phyloP scores from a whole-genome alignment of 2,888 invertebrate species.

The Thelaira solivaga region DNA sequence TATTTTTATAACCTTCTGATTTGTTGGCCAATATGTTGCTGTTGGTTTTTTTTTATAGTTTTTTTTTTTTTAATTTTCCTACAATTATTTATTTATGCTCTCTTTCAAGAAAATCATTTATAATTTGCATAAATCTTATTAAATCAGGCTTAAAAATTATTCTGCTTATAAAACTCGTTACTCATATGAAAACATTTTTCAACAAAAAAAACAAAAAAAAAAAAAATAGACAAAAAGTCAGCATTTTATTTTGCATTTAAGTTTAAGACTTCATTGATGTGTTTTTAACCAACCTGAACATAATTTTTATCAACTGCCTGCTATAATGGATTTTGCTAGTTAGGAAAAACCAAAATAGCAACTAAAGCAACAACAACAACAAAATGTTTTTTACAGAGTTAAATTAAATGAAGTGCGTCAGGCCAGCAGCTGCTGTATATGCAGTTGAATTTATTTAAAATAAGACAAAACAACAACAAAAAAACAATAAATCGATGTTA shows the following conservation, averaged over 20 bases:
- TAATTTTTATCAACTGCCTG: conserved; percentile 47
- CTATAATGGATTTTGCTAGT: conserved; percentile 43
- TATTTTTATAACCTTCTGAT: too few relatives aligned
- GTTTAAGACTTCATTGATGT: conserved; percentile 19
- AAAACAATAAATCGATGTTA: too few relatives aligned
- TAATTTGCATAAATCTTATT: conserved; percentile 59
- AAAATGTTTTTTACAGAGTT: conserved; percentile 17
- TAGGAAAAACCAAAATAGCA: conserved; percentile 18
- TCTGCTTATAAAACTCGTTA: conserved; percentile 35
- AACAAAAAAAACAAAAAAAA: too few relatives aligned
- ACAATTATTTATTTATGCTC: conserved; percentile 31
- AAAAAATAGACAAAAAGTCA: too few relatives aligned
- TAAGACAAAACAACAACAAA: too few relatives aligned
- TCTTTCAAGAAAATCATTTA: conserved; percentile 15
- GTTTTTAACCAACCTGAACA: conserved; percentile 25
- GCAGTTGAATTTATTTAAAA: background rate
- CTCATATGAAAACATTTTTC: background rate
- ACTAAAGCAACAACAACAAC: background rate
- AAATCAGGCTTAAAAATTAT: conserved; percentile 54
- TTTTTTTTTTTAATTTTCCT: background rate
- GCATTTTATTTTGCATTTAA: background rate
- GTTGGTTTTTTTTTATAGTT: background rate
- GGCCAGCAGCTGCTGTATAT: conserved; percentile 27
- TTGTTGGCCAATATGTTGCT: too few relatives aligned
- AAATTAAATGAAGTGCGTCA: conserved; percentile 57